A percentile compares a stretch with the other conserved stretches of the same genome.
Evolutionary conservation across 2,113 vertebrate species (phyloP).

Genomic region (Sorex araneus): DNA sequence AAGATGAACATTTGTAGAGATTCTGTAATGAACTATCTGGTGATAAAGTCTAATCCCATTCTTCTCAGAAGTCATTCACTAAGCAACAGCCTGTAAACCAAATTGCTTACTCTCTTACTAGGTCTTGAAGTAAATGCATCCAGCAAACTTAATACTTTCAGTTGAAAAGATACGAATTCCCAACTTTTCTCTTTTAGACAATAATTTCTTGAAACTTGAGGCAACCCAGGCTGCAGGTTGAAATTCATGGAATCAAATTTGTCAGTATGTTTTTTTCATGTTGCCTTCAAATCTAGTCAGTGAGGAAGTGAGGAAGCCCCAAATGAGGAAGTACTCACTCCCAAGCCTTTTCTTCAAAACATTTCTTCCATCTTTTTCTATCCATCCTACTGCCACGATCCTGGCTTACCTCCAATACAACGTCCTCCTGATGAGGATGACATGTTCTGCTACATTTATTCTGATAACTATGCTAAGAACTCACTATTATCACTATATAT

Average conservation of each 20-base stretch:
- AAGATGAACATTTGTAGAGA: not conserved
- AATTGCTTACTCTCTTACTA: not conserved
- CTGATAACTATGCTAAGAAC: not conserved
- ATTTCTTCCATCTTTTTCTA: not conserved
- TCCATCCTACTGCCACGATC: not conserved
- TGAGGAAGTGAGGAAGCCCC: not conserved
- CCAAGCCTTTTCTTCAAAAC: conserved; percentile 19
- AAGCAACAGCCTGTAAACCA: not conserved
- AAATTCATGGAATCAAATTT: conserved; percentile 15
- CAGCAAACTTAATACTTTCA: conserved; percentile 17
- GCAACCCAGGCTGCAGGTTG: not conserved
- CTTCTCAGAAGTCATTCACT: not conserved
- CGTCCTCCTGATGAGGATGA: not conserved
- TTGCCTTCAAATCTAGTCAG: conserved; percentile 35
- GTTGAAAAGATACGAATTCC: not conserved
- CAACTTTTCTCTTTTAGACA: conserved; percentile 36
- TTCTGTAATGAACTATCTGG: not conserved
- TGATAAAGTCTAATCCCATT: not conserved
- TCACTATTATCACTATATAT: not conserved
- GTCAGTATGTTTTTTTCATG: conserved; percentile 29
- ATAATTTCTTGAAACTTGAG: conserved; percentile 36
- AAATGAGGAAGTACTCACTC: too few relatives aligned
- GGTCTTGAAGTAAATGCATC: not conserved
- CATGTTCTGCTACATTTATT: not conserved
- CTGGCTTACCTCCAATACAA: not conserved